Percentiles rank a stretch among this genome's conserved stretches.
These are phyloP conservation scores for Cynopterus brachyotis DNA, from an alignment of 2,113 vertebrate species.

Conservation along the genomic window DNA sequence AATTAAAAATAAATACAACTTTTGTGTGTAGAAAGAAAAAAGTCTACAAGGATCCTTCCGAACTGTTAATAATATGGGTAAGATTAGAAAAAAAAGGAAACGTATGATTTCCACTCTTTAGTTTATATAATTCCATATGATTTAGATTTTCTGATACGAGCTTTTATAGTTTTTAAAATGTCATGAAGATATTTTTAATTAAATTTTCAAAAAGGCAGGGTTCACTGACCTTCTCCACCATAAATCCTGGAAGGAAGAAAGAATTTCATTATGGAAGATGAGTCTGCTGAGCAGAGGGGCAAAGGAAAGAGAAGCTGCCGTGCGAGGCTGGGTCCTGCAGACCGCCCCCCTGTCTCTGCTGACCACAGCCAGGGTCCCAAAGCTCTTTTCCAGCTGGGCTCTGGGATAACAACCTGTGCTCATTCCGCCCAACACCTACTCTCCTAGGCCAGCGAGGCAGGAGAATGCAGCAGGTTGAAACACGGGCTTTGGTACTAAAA, in stretches of 20 bases:
- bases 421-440: background rate
- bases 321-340: background rate
- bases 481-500: background rate
- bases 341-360: background rate
- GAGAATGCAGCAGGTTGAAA: background rate
- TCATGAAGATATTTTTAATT: background rate
- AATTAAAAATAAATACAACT: conserved; percentile 16
- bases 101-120: background rate
- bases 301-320: background rate
- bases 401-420: background rate
- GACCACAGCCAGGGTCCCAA: fast-evolving
- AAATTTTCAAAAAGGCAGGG: background rate
- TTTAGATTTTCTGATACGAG: background rate
- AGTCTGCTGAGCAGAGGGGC: background rate
- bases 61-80: background rate
- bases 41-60: background rate
- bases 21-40: background rate
- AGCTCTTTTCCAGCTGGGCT: background rate
- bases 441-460: background rate
- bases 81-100: background rate
- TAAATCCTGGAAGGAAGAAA: background rate
- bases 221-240: background rate
- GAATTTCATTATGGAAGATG: no score
- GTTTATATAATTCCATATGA: background rate
- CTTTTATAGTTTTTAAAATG: background rate